phyloP scores from a whole-genome alignment of 2,797 vertebrate genomes.

The Girardinus metallicus region DNA sequence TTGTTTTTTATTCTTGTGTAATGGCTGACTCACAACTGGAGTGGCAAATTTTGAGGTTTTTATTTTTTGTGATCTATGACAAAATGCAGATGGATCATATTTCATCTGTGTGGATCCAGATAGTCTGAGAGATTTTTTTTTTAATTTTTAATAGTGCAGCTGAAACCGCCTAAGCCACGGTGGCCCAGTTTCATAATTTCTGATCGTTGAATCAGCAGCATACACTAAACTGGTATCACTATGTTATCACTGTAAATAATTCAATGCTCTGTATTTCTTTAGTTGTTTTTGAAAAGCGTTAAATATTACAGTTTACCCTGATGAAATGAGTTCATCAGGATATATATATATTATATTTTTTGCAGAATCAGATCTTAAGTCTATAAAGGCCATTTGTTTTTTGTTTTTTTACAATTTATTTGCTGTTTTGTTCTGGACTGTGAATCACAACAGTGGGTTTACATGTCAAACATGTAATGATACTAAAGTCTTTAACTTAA shows the following conservation, averaged over 20 bases:
- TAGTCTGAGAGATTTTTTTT: neutral
- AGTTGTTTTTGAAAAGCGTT: neutral
- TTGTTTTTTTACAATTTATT: neutral
- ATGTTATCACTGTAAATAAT: slow-evolving; percentile 35
- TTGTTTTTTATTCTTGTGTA: neutral
- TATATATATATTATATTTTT: no score
- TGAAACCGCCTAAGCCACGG: slow-evolving; percentile 10
- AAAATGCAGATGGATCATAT: neutral
- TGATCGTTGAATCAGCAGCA: slow-evolving; percentile 28
- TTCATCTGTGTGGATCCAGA: neutral
- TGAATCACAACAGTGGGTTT: neutral
- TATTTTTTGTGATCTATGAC: neutral
- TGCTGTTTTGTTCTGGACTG: neutral
- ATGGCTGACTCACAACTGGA: neutral
- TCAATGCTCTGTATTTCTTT: slow-evolving; percentile 11
- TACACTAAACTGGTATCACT: slow-evolving; percentile 31
- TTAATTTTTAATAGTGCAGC: neutral
- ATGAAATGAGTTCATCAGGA: neutral
- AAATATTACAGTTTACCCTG: neutral
- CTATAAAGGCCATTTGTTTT: no score
- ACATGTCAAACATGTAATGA: neutral
- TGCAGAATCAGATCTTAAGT: no score
- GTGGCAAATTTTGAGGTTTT: neutral
- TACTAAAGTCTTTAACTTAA: neutral
- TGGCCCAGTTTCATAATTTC: slow-evolving; percentile 6